Evolutionary conservation across 2,113 vertebrate species (phyloP).

Genomic region (Ascaphus truei): DNA sequence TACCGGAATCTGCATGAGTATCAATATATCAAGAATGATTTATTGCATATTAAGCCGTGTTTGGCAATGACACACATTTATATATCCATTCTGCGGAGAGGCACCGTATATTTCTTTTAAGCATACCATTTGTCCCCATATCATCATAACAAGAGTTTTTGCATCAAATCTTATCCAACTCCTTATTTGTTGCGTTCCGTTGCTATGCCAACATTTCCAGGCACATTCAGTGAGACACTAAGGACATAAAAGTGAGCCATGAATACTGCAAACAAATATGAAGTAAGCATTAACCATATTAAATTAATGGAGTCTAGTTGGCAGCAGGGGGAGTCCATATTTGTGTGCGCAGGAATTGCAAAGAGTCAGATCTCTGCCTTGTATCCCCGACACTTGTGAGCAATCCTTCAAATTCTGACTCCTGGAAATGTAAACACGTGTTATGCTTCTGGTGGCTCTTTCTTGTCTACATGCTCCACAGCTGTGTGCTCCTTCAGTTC

Average conservation of each 20-base stretch:
- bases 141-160: not conserved
- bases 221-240: no score
- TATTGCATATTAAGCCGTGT: not conserved
- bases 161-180: not conserved
- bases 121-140: not conserved
- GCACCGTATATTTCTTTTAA: slow-evolving; percentile 3
- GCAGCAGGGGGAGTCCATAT: no score
- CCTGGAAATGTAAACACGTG: slow-evolving; percentile 15
- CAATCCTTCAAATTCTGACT: slow-evolving; percentile 2
- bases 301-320: no score
- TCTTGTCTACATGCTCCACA: not conserved
- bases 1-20: not conserved
- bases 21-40: not conserved
- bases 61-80: not conserved
- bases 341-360: not conserved
- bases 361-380: not conserved
- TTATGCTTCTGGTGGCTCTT: slow-evolving; percentile 18
- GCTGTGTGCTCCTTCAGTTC: slow-evolving; percentile 15
- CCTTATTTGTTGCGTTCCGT: not conserved
- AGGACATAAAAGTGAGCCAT: no score
- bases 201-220: not conserved
- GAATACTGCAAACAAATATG: no score
- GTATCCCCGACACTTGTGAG: not conserved
- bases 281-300: no score
- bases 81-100: not conserved